A percentile compares a stretch with the other conserved stretches of the same genome.
phyloP scores from a whole-genome alignment of 2,888 invertebrate genomes.

The Euzophera pinguis region DNA sequence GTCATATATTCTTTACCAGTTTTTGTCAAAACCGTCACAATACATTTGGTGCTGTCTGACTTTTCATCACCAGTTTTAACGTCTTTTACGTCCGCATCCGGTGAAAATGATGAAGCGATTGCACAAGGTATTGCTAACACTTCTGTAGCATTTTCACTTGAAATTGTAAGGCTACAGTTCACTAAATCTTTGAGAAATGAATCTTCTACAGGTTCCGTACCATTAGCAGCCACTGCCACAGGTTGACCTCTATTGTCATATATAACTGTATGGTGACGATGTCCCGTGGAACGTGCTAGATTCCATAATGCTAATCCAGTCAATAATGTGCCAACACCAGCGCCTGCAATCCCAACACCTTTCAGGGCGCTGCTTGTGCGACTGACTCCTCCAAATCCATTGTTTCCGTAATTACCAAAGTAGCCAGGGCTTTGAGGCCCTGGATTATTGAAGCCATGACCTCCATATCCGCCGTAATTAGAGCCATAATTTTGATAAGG shows the following conservation, averaged over 20 bases:
- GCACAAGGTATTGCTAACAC: slow-evolving; percentile 72
- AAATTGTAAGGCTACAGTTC: slow-evolving; percentile 71
- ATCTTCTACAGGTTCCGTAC: slow-evolving; percentile 47
- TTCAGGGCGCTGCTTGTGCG: slow-evolving; percentile 54
- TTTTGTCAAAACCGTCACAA: slow-evolving; percentile 64
- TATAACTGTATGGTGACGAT: slow-evolving; percentile 63
- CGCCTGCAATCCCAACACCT: slow-evolving; percentile 69
- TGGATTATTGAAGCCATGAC: slow-evolving; percentile 36
- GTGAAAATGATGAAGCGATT: slow-evolving; percentile 72
- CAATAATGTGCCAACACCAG: slow-evolving; percentile 68
- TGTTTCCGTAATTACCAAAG: slow-evolving; percentile 59
- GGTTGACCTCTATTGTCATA: slow-evolving; percentile 73
- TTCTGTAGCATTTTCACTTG: slow-evolving; percentile 58
- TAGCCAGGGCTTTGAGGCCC: slow-evolving; percentile 62
- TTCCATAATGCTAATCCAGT: slow-evolving; percentile 76
- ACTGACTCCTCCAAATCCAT: slow-evolving; percentile 54
- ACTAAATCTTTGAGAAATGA: slow-evolving; percentile 63
- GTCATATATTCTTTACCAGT: slow-evolving; percentile 64
- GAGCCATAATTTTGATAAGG: slow-evolving; percentile 46
- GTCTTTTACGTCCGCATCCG: slow-evolving; percentile 64
- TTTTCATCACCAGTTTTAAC: slow-evolving; percentile 38
- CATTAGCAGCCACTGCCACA: slow-evolving; percentile 59
- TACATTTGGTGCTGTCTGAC: slow-evolving; percentile 66
- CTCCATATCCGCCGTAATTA: slow-evolving; percentile 42
- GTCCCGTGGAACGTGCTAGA: slow-evolving; percentile 68